Base-by-base conservation (phyloP, 2,113 vertebrate species). In the Rhadina sibilatrix region DNA sequence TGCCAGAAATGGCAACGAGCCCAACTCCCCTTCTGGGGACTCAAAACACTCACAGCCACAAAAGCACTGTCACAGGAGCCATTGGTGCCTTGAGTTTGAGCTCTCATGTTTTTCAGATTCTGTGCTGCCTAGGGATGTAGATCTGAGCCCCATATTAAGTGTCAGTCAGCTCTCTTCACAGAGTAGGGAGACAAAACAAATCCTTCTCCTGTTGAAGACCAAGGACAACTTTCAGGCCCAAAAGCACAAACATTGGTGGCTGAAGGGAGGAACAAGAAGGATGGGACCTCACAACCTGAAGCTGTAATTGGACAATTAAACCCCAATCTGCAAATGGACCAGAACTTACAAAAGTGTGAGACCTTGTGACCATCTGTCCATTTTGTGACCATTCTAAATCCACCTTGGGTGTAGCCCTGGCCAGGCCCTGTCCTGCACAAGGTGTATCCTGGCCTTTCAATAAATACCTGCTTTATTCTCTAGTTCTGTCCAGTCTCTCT, bases 1-100 rank as follows among this genome's bases (percentile, higher is more conserved):
- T 92, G 74, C 90, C 95, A 92, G 80, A 52, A 79, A 37, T 66
- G 90, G 83, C 85, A 66, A 46, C 12, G 17, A 83, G 95, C 87
- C 90, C 77, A 74, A 6, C 57, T 64, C 49, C 42, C 64, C 49
- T 74, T 37, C 80, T 88, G 86, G 46, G 52, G 49, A 25, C n/a
- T 46, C 38, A 24, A 54, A 94, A 46, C 19, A 82, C n/a, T 31
- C 30, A 44, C 3, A 27, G 74, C 37, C 72, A 65, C 9, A 33
- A 49, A 47, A 69, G 85, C 44, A 44, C 42, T 42, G 71, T 38
- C 75, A 72, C 27, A 63, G 6, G 5, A 89, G 50, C 37, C 77
- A 35, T 2, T 57, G 33, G 22, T 57, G 33, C 33, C 33, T 57
- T 15, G 5, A 23, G 33, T 24, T 57, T 15, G 2, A 35, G 56